Conservation (phyloP, 2,888 invertebrate genomes). For the Andrena camellia region DNA sequence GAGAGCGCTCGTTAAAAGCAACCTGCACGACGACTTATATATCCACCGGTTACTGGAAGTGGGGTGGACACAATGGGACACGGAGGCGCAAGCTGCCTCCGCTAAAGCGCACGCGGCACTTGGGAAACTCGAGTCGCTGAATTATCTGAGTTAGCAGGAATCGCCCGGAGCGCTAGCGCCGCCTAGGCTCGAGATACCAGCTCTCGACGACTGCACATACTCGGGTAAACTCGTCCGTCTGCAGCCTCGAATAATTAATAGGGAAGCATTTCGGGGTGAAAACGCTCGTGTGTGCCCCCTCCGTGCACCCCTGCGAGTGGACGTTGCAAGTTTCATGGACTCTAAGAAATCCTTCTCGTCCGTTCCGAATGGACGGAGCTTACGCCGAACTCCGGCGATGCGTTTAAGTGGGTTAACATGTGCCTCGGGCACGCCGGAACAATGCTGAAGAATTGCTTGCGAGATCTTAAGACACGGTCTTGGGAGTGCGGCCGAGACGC, state of each 20-base stretch:
- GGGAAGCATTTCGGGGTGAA: conserved; percentile 7
- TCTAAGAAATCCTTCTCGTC: background rate
- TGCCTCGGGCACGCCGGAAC: background rate
- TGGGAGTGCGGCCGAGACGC: too few relatives aligned
- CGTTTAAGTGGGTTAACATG: background rate
- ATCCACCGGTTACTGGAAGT: background rate
- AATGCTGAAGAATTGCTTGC: too few relatives aligned
- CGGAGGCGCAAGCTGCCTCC: background rate
- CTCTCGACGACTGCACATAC: conserved; percentile 17
- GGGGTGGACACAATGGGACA: conserved; percentile 28
- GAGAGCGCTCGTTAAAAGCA: background rate
- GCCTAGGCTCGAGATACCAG: conserved; percentile 14
- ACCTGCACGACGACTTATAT: conserved; percentile 2
- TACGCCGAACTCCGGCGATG: background rate
- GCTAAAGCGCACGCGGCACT: conserved; percentile 27
- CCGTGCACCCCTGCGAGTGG: background rate
- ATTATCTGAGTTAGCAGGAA: conserved; percentile 55
- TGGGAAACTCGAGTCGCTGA: conserved; percentile 35
- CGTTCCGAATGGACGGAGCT: background rate
- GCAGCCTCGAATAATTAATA: conserved; percentile 47
- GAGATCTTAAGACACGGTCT: too few relatives aligned
- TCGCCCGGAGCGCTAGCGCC: conserved; percentile 49
- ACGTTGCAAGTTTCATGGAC: conserved; percentile 26
- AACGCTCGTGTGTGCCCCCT: background rate
- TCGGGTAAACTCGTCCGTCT: conserved; percentile 27